Base-by-base conservation (phyloP, 2,797 vertebrate species). In the Hephaestus fuliginosus region DNA sequence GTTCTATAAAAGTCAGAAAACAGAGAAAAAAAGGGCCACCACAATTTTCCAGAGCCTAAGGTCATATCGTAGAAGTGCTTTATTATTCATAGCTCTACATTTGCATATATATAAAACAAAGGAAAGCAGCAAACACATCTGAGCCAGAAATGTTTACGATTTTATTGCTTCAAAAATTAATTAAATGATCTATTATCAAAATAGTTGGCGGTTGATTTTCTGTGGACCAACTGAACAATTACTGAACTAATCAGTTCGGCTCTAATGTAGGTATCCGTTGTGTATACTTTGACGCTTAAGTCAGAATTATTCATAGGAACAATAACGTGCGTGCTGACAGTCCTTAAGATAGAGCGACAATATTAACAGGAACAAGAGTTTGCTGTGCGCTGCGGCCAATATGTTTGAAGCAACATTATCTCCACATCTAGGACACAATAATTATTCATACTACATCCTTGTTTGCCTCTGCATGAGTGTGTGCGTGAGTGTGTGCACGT, bases 351-450 rank as follows among this genome's bases (percentile, higher is more conserved):
- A 8, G 46, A 70, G 46, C 0, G 0, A 20, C 25, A 55, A 48
- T n/a, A 80, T 41, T 52, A 75, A 62, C 20, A 62, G 61, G 5
- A 71, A 22, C 62, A 41, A 28, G 12, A 39, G 13, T 78, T 70
- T 70, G 41, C 22, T 69, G 39, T 44, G 1, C 14, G 57, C 46
- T 85, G 66, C 4, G 15, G 48, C 65, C 43, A 60, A 5, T 36
- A 14, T 25, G 30, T 83, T 58, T 74, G 67, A 53, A 78, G 61
- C 39, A 66, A 65, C 57, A 63, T 71, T 65, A 70, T 66, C 66
- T 62, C 39, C 51, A 70, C 82, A 88, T 89, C 84, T 83, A 82
- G 85, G 85, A 87, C 89, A 90, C 67, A 71, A 72, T 85, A 76
- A 87, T 85, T 88, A 83, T 87, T 88, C 82, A 79, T 55, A 60